Conservation (phyloP, 2,888 invertebrate genomes). For the Agonum fuliginosum region DNA sequence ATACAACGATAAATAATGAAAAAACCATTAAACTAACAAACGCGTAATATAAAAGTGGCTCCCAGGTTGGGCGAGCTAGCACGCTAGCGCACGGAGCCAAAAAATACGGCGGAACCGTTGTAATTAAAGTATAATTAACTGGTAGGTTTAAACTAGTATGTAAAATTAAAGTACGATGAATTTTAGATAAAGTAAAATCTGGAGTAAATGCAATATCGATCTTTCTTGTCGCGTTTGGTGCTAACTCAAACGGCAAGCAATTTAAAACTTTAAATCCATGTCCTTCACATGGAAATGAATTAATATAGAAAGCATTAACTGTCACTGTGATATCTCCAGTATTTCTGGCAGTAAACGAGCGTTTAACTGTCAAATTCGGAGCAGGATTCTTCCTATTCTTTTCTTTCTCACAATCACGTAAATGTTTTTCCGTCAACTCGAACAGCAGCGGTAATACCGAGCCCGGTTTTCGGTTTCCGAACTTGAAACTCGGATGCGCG, state of each 20-base stretch:
- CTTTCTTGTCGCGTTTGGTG: conserved; percentile 83
- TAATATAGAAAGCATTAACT: conserved; percentile 81
- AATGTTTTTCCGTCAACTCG: conserved; percentile 80
- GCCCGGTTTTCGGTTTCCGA: conserved; percentile 91
- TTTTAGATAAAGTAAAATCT: conserved; percentile 87
- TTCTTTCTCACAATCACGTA: conserved; percentile 75
- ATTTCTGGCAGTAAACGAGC: conserved; percentile 90
- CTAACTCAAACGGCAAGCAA: conserved; percentile 82
- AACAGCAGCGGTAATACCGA: conserved; percentile 85
- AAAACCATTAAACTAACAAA: conserved; percentile 77
- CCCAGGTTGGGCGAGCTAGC: conserved; percentile 86
- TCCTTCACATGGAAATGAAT: conserved; percentile 82
- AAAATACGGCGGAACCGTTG: conserved; percentile 77
- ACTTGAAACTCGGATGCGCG: conserved; percentile 89
- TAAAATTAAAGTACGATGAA: conserved; percentile 79
- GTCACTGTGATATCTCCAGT: conserved; percentile 92
- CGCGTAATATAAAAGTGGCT: conserved; percentile 80
- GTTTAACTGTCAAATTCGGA: conserved; percentile 83
- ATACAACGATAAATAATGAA: conserved; percentile 79
- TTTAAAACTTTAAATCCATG: conserved; percentile 87
- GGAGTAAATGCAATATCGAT: conserved; percentile 92
- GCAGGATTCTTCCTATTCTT: conserved; percentile 71
- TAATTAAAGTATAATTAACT: conserved; percentile 82
- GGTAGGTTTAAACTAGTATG: conserved; percentile 77
- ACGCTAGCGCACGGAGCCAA: conserved; percentile 81